Percentiles rank a stretch among this genome's conserved stretches.
Conservation (phyloP, 2,888 invertebrate genomes). For the Platycheirus albimanus region DNA sequence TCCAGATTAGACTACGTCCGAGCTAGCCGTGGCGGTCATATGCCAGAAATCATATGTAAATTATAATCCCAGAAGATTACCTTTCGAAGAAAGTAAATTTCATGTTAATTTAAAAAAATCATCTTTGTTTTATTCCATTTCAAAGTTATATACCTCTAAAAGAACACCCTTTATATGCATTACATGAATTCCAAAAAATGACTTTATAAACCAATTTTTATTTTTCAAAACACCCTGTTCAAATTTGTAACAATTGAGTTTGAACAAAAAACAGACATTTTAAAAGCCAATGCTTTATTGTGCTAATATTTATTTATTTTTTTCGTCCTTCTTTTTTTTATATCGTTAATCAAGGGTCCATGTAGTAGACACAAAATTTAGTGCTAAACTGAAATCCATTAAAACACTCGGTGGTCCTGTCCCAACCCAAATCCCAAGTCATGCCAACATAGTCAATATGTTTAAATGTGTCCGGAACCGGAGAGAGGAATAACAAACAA, state of each 20-base stretch:
- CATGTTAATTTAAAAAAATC: no score
- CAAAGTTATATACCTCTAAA: no score
- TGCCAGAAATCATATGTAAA: no score
- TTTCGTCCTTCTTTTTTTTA: conserved; percentile 12
- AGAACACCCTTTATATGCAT: no score
- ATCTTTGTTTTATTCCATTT: no score
- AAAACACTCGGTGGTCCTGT: conserved; percentile 28
- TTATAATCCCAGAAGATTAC: no score
- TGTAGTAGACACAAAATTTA: conserved; percentile 54
- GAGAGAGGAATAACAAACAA: conserved; percentile 5
- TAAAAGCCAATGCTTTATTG: conserved; percentile 10
- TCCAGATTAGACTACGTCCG: no score
- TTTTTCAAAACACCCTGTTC: conserved; percentile 25
- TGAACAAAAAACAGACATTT: neutral
- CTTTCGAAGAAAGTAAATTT: no score
- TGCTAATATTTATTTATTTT: neutral
- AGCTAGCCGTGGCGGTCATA: no score
- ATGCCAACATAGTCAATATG: conserved; percentile 35
- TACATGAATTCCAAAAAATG: no score
- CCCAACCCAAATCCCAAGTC: neutral
- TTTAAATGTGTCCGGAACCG: conserved; percentile 23
- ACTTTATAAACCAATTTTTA: neutral
- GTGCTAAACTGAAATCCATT: conserved; percentile 60
- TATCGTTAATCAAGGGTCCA: conserved; percentile 47
- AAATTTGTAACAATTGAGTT: neutral